Evolutionary conservation across 2,888 invertebrate genomes (phyloP), one percentile per base, ranked within the genome.

Genomic region (Taenaris catops): DNA sequence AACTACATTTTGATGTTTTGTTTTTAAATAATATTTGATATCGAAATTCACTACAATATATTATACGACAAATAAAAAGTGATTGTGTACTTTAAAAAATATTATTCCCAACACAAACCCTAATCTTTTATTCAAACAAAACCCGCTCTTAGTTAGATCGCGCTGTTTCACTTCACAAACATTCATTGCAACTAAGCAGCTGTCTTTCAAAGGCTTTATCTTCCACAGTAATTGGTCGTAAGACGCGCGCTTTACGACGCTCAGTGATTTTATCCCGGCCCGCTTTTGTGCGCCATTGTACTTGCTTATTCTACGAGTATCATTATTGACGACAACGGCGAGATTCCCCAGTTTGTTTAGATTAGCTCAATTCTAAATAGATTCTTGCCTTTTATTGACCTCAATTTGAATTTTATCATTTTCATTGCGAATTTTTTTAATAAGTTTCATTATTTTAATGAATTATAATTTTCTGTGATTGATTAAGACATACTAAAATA

Each of bases 201-300:
- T 51, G 54, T 60, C 61, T 64, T 63, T 64, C 63, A 62, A 60
- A 61, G 65, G 69, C 66, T 71, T 73, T 75, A 76, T 72, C 74
- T 72, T 44, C 48, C 46, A 27, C 52, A 42, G 69, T 76, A 76
- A 76, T 76, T 76, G 75, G 67, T 72, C 71, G 70, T 76, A 74
- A 71, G 67, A 61, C 59, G 53, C 59, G 53, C 52, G 64, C 57
- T 74, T 73, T 74, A 74, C 63, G 49, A 41, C 43, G 29, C 40
- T 46, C 56, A 54, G 55, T 55, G 60, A 59, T 63, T 61, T 63
- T 62, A 58, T 53, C 51, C 45, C 34, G 17, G 37, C 14, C 20
- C 35, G 46, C 56, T 66, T 72, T 63, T 62, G 63, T 64, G 49
- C 55, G 50, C 58, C 52, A 55, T 49, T 54, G 61, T 71, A 68